phyloP scores from a whole-genome alignment of 2,888 invertebrate genomes.

The Caenorhabditis becei region DNA sequence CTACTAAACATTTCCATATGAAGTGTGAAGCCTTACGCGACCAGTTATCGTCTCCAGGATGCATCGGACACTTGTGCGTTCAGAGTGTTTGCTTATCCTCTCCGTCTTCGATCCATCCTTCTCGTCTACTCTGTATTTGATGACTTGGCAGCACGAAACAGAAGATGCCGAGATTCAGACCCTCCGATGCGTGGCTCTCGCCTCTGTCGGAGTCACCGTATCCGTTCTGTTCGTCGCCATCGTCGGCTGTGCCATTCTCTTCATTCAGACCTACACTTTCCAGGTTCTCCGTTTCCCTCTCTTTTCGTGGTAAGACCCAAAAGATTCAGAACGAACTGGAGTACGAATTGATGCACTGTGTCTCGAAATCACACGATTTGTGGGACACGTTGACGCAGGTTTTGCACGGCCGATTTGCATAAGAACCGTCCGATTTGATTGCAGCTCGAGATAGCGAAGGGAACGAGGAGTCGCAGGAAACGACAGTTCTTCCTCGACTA shows the following conservation, averaged over 20 bases:
- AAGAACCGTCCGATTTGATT: not conserved
- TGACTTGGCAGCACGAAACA: constrained; percentile 37
- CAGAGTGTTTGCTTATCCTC: constrained; percentile 48
- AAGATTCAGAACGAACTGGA: constrained; percentile 51
- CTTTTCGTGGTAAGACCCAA: not conserved
- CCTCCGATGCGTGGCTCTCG: constrained; percentile 31
- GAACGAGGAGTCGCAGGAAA: constrained; percentile 33
- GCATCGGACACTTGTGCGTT: constrained; percentile 37
- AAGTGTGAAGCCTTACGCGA: constrained; percentile 14
- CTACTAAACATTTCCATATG: constrained; percentile 38
- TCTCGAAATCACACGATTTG: constrained; percentile 56
- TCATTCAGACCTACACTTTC: constrained; percentile 28
- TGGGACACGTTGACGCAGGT: constrained; percentile 63
- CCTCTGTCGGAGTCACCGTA: constrained; percentile 51
- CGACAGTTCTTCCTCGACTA: constrained; percentile 53
- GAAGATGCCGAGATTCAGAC: constrained; percentile 52
- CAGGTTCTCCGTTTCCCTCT: constrained; percentile 19
- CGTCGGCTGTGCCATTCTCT: constrained; percentile 25
- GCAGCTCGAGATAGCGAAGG: constrained; percentile 34
- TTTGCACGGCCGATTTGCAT: not conserved
- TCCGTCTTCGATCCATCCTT: constrained; percentile 11
- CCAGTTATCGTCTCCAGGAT: constrained; percentile 39
- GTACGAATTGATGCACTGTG: constrained; percentile 58
- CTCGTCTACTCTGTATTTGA: constrained; percentile 3
- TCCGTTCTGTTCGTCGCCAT: constrained; percentile 10